Conservation (phyloP, 23 tunicate genomes). For the Trididemnum clinides region DNA sequence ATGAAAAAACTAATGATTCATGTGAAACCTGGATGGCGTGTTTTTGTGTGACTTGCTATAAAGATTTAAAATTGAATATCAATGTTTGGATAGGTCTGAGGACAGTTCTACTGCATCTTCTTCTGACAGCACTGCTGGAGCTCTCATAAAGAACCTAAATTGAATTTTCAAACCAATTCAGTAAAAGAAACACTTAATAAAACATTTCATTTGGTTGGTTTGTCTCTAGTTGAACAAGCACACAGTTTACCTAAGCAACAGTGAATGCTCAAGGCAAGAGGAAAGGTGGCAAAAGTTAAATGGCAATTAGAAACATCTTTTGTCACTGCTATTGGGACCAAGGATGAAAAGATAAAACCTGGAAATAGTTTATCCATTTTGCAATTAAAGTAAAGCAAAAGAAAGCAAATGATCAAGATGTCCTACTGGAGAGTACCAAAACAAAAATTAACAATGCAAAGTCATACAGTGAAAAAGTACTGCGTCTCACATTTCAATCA, state of each 20-base stretch:
- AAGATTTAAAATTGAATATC: neutral
- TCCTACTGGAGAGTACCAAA: neutral
- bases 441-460: neutral
- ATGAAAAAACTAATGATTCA: neutral
- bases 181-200: neutral
- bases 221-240: neutral
- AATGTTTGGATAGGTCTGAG: neutral
- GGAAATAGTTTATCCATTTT: neutral
- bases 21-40: conserved; percentile 23
- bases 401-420: conserved; percentile 3
- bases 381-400: neutral
- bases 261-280: neutral
- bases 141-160: neutral
- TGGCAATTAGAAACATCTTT: neutral
- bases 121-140: neutral
- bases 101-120: neutral
- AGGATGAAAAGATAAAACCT: neutral
- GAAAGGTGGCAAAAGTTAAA: too few species aligned
- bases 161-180: neutral
- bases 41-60: conserved; percentile 5
- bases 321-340: neutral
- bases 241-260: neutral
- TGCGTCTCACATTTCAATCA: neutral
- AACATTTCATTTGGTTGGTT: neutral
- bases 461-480: neutral